Base-by-base conservation (phyloP, 2,797 vertebrate genomes). In the Pipistrellus pipistrellus region DNA sequence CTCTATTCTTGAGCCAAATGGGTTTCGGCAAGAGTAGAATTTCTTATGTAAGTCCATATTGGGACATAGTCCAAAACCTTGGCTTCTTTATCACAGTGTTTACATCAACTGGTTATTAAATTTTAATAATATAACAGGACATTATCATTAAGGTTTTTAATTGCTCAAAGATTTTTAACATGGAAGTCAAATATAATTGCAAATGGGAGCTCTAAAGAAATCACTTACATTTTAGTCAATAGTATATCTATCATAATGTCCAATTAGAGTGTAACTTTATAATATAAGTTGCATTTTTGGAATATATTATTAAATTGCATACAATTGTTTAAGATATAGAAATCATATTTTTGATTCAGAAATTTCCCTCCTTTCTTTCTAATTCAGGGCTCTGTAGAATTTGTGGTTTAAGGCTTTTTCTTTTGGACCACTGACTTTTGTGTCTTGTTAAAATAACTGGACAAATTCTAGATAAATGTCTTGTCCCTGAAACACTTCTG, bases 341-440 rank as follows among this genome's bases (percentile, higher is more conserved):
- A 62, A n/a, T 77, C 4, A 72, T 4, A 41, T 64, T 82, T 89
- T 81, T 81, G 18, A 32, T 12, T 46, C 4, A 71, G 3, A 35
- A 80, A 89, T 94, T 71, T 18, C 12, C 85, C 8, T 90, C 23
- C 1, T 85, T 88, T 69, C 53, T 88, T 78, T 95, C 10, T 6
- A 38, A 8, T 38, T 69, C 59, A 46, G 14, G 13, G 6, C 2
- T 69, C 3, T 78, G 2, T 15, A 23, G 12, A 85, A 59, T 25
- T 18, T 69, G 1, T 48, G 8, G 20, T 78, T 66, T 66, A 27
- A 73, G 4, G 13, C 2, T 46, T 95, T 95, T 76, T 46, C 9
- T 75, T 69, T 77, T 78, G 10, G 2, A 59, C 2, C 0, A 20
- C 4, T 48, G 72, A 18, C 4, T 69, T 94, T 78, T 18, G 6